Base-by-base conservation (phyloP, 2,797 vertebrate genomes). In the Zenarchopterus dispar region DNA sequence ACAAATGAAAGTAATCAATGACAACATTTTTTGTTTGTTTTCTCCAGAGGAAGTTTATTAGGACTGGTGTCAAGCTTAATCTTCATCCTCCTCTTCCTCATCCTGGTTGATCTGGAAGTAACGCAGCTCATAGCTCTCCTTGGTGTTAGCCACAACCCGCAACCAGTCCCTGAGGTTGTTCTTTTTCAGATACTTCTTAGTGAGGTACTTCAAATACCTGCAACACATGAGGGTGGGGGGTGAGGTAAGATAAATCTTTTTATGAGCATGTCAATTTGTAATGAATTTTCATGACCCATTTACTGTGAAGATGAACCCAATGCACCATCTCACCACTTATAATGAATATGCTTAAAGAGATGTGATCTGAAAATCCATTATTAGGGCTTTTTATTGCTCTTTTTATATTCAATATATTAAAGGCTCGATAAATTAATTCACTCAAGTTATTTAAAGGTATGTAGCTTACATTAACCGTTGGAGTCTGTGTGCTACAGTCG, bases 31-130 rank as follows among this genome's bases (percentile, higher is more conserved):
- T 43, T 51, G 36, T 47, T 58, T 73, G 62, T 62, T 67, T 46
- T 19, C 10, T 54, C 31, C 65, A 84, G 56, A 62, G 57, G 82
- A 24, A 58, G 87, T 96, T 97, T 98, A 97, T 97, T 98, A 93
- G 92, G 95, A 95, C 77, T 61, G 76, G 62, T 63, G 19, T 36
- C 26, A 45, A 36, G 65, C 80, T 95, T 94, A 98, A 93, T 99
- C 97, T 78, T 99, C 86, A 6, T 88, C 97, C 0, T 98, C 97
- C 3, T 99, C 97, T 77, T 97, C 96, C 62, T 98, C 96, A 0
- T 97, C 96, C 88, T 98, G 96, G 89, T 98, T 98, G 86, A 98
- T 98, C 94, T 98, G 97, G 96, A 98, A 97, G 94, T 98, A 98
- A 57, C 96, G 95, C 56, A 98, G 90, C 85, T 98, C 96, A 0